Evolutionary conservation across 2,888 invertebrate species (phyloP).

Genomic region (Hoplodrina ambigua): DNA sequence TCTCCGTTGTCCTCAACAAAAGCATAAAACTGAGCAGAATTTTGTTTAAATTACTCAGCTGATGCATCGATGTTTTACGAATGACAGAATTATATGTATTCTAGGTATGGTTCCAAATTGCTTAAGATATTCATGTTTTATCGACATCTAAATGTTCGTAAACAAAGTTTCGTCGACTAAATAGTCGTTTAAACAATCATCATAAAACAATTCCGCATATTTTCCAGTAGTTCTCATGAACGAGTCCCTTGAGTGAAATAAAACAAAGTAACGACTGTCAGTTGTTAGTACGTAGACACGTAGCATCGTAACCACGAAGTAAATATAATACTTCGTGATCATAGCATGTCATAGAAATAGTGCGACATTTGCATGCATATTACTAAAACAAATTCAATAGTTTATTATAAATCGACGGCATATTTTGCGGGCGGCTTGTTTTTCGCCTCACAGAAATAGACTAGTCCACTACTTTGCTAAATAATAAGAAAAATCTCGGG

Average conservation of each 20-base stretch:
- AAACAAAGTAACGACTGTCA: conserved; percentile 31
- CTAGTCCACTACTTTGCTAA: conserved; percentile 88
- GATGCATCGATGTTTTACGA: not conserved
- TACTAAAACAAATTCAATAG: conserved; percentile 64
- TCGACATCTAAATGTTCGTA: conserved; percentile 30
- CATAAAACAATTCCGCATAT: conserved; percentile 12
- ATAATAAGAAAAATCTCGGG: conserved; percentile 90
- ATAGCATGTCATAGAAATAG: not conserved
- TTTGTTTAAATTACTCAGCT: conserved; percentile 1
- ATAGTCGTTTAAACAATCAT: conserved; percentile 8
- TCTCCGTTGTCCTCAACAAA: not conserved
- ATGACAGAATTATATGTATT: conserved; percentile 7
- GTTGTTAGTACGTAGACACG: not conserved
- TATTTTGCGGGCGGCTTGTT: conserved; percentile 86
- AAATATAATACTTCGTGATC: not conserved
- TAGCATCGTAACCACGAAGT: no score
- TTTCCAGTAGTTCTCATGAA: conserved; percentile 21
- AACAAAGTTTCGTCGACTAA: conserved; percentile 15
- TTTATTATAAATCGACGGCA: conserved; percentile 77
- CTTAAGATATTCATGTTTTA: conserved; percentile 24
- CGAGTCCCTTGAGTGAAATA: conserved; percentile 41
- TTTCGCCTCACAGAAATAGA: conserved; percentile 89
- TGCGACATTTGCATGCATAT: conserved; percentile 44
- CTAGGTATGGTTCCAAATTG: not conserved
- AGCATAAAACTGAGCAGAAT: not conserved